Base-by-base conservation (phyloP, 2,797 vertebrate genomes). In the Anas bahamensis region DNA sequence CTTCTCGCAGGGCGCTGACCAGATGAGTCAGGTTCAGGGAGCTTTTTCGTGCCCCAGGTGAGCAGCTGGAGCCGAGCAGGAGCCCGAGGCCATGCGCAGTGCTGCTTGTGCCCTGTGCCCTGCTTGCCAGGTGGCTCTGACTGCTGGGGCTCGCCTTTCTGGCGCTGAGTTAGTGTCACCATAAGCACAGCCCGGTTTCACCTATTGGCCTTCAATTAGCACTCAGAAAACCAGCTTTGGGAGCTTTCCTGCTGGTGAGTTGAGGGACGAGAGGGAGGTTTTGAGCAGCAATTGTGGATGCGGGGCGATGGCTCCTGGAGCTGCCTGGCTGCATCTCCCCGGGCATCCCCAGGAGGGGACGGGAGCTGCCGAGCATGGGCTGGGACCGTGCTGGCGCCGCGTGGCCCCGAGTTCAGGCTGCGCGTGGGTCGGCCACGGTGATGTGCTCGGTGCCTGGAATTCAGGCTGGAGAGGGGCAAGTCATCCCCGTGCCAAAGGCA, bases 401-500 rank as follows among this genome's bases (percentile, higher is more conserved):
- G 2, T 33, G 48, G 41, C 74, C 57, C 46, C 6, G 4, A 16
- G 64, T 61, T 61, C 59, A 78, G 86, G 56, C 44, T 39, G 35
- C 2, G 16, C 33, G n/a, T 91, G 70, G 97, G 83, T 93, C 72
- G 84, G 95, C 39, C 84, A 93, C 96, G 97, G 97, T 44, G 46
- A 94, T 94, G 92, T 88, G 95, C 89, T 88, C 56, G 33, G 56
- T 53, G 72, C 64, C 22, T 92, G 90, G 94, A 96, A 94, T 91
- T 96, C 91, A 63, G 79, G 92, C 95, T 96, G 57, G 44, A 83
- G 92, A 97, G 94, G 94, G 91, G 96, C 94, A 96, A 95, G 81
- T 86, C 95, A 89, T 97, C 96, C 92, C 92, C 96, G 97, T 97
- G 98, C 98, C 98, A 98, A 98, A 98, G 98, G 96, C 89, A 92